Base-by-base conservation (phyloP, 2,797 vertebrate genomes). In the Lutjanus campechanus region DNA sequence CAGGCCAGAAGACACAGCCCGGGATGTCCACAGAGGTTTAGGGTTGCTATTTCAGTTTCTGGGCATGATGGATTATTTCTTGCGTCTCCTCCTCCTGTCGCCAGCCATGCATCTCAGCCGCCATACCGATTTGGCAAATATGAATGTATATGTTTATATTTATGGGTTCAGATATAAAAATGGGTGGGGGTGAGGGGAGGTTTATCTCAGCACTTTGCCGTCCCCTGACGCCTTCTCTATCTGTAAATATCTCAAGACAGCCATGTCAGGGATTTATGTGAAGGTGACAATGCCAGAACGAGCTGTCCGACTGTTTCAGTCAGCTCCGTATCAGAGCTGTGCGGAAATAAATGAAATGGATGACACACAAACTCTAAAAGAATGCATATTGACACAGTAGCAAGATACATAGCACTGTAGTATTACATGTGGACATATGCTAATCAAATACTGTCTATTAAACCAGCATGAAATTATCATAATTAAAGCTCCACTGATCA, bases 21-120 rank as follows among this genome's bases (percentile, higher is more conserved):
- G 72, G 75, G 84, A 82, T 85, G 89, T 92, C 92, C 92, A 69
- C 83, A 69, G 92, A 92, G 93, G 91, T 88, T 91, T 92, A 60
- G 79, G 84, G 76, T 89, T 90, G 87, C 93, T 91, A 91, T 95
- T 95, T 94, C 89, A 90, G 91, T 90, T 92, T 87, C 88, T 90
- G 89, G 87, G 84, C 87, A 93, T 95, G 94, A 96, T 96, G 91
- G 94, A 96, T 96, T 94, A 93, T 95, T 95, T 93, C 92, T 87
- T 64, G 73, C 75, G 44, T 86, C 86, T 87, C 88, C 79, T 78
- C 76, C 82, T 87, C 83, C 85, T 91, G 92, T 92, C 89, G 87
- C 92, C 92, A 94, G 89, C 86, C 93, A 92, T 90, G 93, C 94
- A 87, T 92, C 90, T 91, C 87, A 82, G 88, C 82, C 89, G 55